Percentiles rank a stretch among this genome's conserved stretches.
Conservation (phyloP, 1,140 invertebrate genomes). For the Adoxophyes honmai region DNA sequence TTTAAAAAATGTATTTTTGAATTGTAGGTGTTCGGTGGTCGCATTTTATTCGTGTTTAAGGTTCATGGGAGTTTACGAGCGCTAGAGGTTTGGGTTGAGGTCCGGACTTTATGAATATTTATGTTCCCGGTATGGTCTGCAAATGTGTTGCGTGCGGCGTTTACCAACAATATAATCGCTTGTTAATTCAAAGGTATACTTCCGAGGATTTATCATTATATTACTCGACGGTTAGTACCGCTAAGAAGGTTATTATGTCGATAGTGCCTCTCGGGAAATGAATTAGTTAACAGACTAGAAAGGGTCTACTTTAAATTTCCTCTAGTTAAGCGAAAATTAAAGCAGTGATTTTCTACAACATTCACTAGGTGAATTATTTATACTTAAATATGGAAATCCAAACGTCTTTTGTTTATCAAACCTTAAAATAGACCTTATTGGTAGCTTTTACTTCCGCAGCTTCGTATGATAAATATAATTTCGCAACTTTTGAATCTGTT, state of each 20-base stretch:
- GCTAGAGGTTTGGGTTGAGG: background rate
- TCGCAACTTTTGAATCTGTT: no score
- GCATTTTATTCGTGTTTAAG: background rate
- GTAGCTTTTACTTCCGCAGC: no score
- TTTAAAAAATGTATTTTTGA: slow-evolving; percentile 7
- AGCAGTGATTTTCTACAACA: no score
- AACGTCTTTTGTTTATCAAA: no score
- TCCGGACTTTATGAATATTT: slow-evolving; percentile 7
- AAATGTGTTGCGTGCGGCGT: background rate
- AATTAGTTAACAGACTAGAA: background rate
- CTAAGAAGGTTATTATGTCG: slow-evolving; percentile 3
- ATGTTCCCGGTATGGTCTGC: slow-evolving; percentile 9
- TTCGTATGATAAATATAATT: no score
- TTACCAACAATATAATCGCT: slow-evolving; percentile 4
- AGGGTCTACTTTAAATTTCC: background rate
- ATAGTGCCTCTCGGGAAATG: slow-evolving; percentile 1
- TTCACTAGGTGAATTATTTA: no score
- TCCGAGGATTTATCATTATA: slow-evolving; percentile 15
- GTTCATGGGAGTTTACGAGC: slow-evolving; percentile 3
- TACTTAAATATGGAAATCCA: no score
- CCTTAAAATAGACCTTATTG: no score
- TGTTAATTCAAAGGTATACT: slow-evolving; percentile 8
- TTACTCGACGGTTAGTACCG: slow-evolving; percentile 6
- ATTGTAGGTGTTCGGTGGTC: background rate
- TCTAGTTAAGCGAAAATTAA: background rate